These are phyloP conservation scores for Myotis lucifugus DNA, from an alignment of 2,113 vertebrate species.

Conservation along the genomic window DNA sequence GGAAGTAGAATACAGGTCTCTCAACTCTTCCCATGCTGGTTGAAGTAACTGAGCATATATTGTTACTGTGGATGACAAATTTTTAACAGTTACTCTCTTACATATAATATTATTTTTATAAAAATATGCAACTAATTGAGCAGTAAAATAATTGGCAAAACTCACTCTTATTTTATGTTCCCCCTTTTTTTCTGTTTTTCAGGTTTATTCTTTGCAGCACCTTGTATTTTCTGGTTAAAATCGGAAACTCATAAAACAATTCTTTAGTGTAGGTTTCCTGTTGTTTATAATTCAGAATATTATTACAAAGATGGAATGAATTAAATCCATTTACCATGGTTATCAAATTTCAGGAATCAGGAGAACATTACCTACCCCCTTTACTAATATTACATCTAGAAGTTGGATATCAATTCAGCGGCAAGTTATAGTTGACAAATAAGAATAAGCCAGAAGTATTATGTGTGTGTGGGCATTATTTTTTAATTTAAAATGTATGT, in stretches of 20 bases:
- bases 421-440: slow-evolving; percentile 75
- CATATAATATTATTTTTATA: not conserved
- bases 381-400: slow-evolving; percentile 64
- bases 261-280: slow-evolving; percentile 70
- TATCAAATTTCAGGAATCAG: slow-evolving; percentile 80
- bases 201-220: not conserved
- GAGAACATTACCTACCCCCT: slow-evolving; percentile 74
- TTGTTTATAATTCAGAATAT: slow-evolving; percentile 70
- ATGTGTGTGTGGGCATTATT: slow-evolving; percentile 55
- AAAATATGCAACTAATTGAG: not conserved
- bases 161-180: not conserved
- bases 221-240: slow-evolving; percentile 71
- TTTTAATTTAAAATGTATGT: slow-evolving; percentile 69
- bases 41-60: not conserved
- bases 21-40: not conserved
- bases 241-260: slow-evolving; percentile 65
- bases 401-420: slow-evolving; percentile 73
- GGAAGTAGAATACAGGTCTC: not conserved
- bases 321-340: slow-evolving; percentile 71
- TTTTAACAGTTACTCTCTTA: not conserved
- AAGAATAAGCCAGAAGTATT: slow-evolving; percentile 73
- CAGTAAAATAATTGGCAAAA: not conserved
- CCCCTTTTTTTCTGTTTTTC: slow-evolving; percentile 30
- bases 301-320: slow-evolving; percentile 79
- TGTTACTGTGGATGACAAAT: not conserved